A percentile compares a stretch with the other conserved stretches of the same genome.
phyloP scores from a whole-genome alignment of 2,797 vertebrate species.

The Denticeps clupeoides region DNA sequence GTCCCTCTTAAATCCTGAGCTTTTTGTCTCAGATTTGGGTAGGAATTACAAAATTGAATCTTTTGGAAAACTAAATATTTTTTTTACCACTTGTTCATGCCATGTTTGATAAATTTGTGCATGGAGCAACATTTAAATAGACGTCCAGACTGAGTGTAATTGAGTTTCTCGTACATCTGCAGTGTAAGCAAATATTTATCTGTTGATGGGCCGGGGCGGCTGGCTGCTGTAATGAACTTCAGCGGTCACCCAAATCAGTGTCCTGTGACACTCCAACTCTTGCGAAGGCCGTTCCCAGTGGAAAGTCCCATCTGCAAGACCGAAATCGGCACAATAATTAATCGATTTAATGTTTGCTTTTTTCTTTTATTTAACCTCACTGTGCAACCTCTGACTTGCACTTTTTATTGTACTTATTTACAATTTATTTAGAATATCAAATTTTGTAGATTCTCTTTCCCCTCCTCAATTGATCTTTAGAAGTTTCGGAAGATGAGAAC shows the following conservation, averaged over 20 bases:
- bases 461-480: too few species aligned
- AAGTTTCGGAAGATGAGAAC: too few species aligned
- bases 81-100: constrained; percentile 14
- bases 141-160: too few species aligned
- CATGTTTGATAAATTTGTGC: too few species aligned
- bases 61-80: constrained; percentile 25
- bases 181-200: constrained; percentile 10
- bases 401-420: too few species aligned
- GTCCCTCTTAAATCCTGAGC: constrained; percentile 18
- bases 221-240: constrained; percentile 32
- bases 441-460: too few species aligned
- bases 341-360: too few species aligned
- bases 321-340: background rate
- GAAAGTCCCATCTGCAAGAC: constrained; percentile 44
- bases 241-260: constrained; percentile 43
- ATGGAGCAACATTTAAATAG: too few species aligned
- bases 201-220: constrained; percentile 19
- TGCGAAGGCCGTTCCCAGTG: constrained; percentile 36
- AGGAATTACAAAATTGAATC: constrained; percentile 27
- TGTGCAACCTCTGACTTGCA: too few species aligned
- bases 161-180: constrained; percentile 13
- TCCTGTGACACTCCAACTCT: constrained; percentile 54
- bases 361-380: too few species aligned
- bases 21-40: constrained; percentile 23
- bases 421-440: too few species aligned